Conservation (phyloP, 2,113 vertebrate genomes). For the Numenius arquata region DNA sequence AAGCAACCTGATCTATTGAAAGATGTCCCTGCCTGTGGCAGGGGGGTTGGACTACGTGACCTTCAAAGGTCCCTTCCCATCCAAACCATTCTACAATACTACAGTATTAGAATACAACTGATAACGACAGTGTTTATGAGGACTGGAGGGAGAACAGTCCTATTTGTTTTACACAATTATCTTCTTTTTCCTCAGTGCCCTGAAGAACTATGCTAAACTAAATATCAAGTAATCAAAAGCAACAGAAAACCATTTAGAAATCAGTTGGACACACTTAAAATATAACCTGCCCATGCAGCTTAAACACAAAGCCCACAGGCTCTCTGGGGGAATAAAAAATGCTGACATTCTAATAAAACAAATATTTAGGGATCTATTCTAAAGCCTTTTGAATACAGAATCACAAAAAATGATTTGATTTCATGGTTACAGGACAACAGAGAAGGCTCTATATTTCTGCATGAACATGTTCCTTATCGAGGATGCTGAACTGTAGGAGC, state of each 20-base stretch:
- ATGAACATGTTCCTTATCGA: neutral
- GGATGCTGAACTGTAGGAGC: neutral
- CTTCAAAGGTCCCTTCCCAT: neutral
- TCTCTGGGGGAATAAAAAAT: neutral
- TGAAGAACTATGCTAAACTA: neutral
- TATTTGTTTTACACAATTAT: neutral
- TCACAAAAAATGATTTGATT: neutral
- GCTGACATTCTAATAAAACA: neutral
- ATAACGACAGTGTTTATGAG: neutral
- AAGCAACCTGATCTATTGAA: neutral
- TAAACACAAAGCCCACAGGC: neutral
- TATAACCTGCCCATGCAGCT: neutral
- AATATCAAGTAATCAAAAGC: neutral
- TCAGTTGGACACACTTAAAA: neutral
- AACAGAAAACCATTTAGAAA: neutral
- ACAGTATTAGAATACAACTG: neutral
- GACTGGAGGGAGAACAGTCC: neutral
- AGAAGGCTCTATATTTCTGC: neutral
- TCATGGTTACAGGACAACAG: neutral
- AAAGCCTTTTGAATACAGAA: neutral
- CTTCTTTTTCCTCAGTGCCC: neutral
- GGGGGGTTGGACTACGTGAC: neutral
- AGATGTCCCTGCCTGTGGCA: neutral
- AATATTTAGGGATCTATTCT: neutral
- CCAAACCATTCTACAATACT: neutral